Evolutionary conservation across 2,113 vertebrate species (phyloP).

Genomic region (Caranx melampygus): DNA sequence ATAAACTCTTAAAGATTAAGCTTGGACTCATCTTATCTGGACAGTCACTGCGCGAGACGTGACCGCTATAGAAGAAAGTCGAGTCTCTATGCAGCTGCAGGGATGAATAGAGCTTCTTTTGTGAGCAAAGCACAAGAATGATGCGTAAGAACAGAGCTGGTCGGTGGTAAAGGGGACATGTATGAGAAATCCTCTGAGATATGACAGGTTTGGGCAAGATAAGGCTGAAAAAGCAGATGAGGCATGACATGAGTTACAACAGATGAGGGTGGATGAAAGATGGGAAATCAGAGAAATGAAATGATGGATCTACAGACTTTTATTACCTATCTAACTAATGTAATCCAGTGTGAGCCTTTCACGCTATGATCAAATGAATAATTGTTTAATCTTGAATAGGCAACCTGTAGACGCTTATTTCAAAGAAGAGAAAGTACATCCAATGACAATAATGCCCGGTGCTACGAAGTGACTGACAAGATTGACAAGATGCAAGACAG

Average conservation of each 20-base stretch:
- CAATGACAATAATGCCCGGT: neutral
- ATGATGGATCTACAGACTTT: too few relatives aligned
- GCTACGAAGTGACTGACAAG: neutral
- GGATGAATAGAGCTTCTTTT: constrained; percentile 34
- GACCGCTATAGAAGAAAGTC: constrained; percentile 28
- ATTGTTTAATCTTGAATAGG: neutral
- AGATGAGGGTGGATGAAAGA: neutral
- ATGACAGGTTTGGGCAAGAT: constrained; percentile 20
- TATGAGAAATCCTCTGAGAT: constrained; percentile 33
- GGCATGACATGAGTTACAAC: neutral
- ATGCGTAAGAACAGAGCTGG: constrained; percentile 25
- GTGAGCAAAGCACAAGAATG: constrained; percentile 7
- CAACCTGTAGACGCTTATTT: neutral
- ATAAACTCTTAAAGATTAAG: constrained; percentile 53
- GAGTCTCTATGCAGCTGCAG: constrained; percentile 20
- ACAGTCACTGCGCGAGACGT: constrained; percentile 17
- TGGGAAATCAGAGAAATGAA: too few relatives aligned
- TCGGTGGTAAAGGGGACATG: constrained; percentile 26
- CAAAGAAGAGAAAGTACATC: neutral
- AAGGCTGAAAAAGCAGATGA: constrained; percentile 20
- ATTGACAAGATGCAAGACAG: neutral
- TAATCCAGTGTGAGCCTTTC: neutral
- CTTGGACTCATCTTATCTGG: constrained; percentile 52
- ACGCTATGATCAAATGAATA: neutral
- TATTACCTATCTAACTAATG: neutral